phyloP scores from a whole-genome alignment of 2,113 vertebrate genomes.

The Tapirus terrestris region DNA sequence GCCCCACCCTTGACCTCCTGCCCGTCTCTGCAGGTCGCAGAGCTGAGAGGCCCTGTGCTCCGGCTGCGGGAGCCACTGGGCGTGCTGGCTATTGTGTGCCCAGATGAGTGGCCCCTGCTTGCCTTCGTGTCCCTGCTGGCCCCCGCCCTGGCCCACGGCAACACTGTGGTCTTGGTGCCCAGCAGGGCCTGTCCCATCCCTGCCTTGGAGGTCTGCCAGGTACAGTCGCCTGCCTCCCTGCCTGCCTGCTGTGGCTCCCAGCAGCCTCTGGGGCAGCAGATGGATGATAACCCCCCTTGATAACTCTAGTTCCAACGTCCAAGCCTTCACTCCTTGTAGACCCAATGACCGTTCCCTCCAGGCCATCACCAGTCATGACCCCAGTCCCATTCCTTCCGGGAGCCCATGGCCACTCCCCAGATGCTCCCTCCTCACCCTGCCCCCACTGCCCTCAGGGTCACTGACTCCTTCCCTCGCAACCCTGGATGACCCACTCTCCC shows the following conservation, averaged over 20 bases:
- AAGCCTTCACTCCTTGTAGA: neutral
- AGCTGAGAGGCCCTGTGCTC: conserved; percentile 89
- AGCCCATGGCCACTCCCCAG: rapidly evolving
- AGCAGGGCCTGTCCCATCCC: conserved; percentile 89
- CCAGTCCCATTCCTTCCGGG: neutral
- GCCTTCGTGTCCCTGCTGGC: conserved; percentile 91
- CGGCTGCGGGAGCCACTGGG: conserved; percentile 90
- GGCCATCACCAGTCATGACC: neutral
- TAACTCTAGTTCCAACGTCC: neutral
- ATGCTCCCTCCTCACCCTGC: neutral
- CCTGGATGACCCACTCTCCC: neutral
- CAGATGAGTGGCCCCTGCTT: conserved; percentile 89
- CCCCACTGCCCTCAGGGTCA: neutral
- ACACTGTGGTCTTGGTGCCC: conserved; percentile 90
- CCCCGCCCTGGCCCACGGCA: conserved; percentile 89
- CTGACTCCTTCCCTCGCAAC: neutral
- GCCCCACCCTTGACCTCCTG: neutral
- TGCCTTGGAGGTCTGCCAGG: conserved; percentile 90
- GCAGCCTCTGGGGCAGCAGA: neutral
- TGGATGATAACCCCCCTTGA: neutral
- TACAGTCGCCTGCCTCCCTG: conserved; percentile 33
- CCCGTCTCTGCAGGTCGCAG: conserved; percentile 84
- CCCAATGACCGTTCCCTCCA: neutral
- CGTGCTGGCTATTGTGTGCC: conserved; percentile 91
- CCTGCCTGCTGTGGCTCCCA: neutral